Evolutionary conservation across 2,113 vertebrate species (phyloP).

Genomic region (Ammospiza nelsoni): DNA sequence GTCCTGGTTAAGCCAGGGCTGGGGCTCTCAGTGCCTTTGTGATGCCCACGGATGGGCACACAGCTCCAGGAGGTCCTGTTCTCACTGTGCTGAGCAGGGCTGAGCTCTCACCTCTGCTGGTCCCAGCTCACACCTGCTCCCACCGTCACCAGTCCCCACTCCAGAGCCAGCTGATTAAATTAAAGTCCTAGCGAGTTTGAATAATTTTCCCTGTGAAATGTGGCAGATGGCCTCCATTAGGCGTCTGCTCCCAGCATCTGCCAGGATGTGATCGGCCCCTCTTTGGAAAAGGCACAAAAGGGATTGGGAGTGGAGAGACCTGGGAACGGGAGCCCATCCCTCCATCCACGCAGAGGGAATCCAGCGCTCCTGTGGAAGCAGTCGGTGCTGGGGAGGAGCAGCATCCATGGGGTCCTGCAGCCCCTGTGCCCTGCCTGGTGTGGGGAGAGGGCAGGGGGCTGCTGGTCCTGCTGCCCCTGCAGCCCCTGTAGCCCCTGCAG

Average conservation of each 20-base stretch:
- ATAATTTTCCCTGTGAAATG: slow-evolving; percentile 55
- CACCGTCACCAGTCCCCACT: slow-evolving; percentile 30
- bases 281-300: slow-evolving; percentile 31
- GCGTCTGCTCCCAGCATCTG: slow-evolving; percentile 67
- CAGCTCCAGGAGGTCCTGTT: rapidly evolving
- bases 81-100: rapidly evolving
- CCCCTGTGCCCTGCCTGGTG: neutral
- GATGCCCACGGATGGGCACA: rapidly evolving
- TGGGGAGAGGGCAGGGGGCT: neutral
- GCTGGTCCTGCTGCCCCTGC: neutral
- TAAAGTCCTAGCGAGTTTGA: slow-evolving; percentile 46
- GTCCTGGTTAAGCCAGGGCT: rapidly evolving
- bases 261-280: slow-evolving; percentile 53
- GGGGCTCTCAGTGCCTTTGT: no score
- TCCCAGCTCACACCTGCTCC: slow-evolving; percentile 39
- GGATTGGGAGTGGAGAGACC: slow-evolving; percentile 42
- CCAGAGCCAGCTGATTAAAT: slow-evolving; percentile 61
- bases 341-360: neutral
- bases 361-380: neutral
- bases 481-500: neutral
- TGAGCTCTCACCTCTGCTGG: neutral
- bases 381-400: neutral
- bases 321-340: neutral
- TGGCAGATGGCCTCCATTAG: slow-evolving; percentile 68
- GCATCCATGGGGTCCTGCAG: rapidly evolving